Evolutionary conservation across 2,797 vertebrate species (phyloP), one percentile per base, ranked within the genome.

Genomic region (Champsocephalus gunnari): DNA sequence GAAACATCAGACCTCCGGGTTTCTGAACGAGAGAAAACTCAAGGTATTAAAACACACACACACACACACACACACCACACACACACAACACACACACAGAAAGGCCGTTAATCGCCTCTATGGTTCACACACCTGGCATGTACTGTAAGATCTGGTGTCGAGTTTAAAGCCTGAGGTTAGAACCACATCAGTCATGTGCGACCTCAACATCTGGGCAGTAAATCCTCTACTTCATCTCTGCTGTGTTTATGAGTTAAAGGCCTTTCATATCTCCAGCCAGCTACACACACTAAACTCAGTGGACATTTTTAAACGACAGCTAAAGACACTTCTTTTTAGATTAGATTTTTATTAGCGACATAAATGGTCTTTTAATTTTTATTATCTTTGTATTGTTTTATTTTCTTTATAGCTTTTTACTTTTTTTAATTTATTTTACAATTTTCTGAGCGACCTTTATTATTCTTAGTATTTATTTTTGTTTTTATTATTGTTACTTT

Each of bases 1-100:
- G 98, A 92, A 99, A 99, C 96, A 99, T 99, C 93, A 98, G 95
- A 84, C 98, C 98, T 91, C 97, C 97, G 63, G 98, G 97, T 96
- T 98, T 99, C 98, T 99, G 94, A 94, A 94, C 81, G 92, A 88
- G 89, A 95, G 78, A 90, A 51, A 81, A 16, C 53, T 32, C 75
- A 71, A 78, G 47, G 59, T 60, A 45, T 84, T 58, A 76, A 41
- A 19, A 41, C 38, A 32, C 51, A 57, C 48, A 44, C 57, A 50
- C 47, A 63, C 24, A 28, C 48, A 41, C 38, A 32, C 51, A 57
- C 48, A 44, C 57, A 50, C 47, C 57, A 59, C n/a, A 44, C 48
- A 66, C 56, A 67, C 28, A 71, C 58, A 54, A 48, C 9, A 49
- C 44, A 66, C 53, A 68, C 19, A 70, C 12, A 14, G 53, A 48